Base-by-base conservation (phyloP, 35 echinoderm and acorn worm species). In the Apostichopus parvimensis region DNA sequence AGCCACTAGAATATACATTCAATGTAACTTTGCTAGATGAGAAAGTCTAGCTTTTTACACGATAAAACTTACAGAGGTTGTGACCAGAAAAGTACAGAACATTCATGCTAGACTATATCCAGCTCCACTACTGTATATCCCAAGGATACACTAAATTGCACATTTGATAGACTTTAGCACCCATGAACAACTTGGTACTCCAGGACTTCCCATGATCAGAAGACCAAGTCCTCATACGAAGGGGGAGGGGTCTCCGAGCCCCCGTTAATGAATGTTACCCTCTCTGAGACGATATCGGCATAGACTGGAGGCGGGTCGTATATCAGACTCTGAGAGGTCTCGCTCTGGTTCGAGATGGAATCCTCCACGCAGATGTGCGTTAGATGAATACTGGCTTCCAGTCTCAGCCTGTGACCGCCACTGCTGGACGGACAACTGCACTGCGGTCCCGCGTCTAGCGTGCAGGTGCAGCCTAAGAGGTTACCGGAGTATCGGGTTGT, bases 321-420 rank as follows among this genome's bases (percentile, higher is more conserved):
- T 11, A 20, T 84, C 5, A 84, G 4, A 5, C 13, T 84, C 5
- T 56, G 55, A 4, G 81, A 84, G 14, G 15, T 59, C 28, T 84
- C 81, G n/a, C 81, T 84, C 81, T 55, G 20, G 54, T n/a, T 84
- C 20, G 81, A 84, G 5, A 58, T 22, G 13, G 81, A 84, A 59
- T 84, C 81, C 23, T 84, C 81, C 11, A 84, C 57, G 52, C 81
- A 84, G 15, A 84, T 60, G 56, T 84, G 81, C 81, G 58, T 84
- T 2, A 84, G 52, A 14, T 59, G 81, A 20, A 84, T 84, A 84
- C 81, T 84, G 54, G 81, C 81, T 55, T 84, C 81, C 54, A 84
- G 53, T 20, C 54, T 84, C 54, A 84, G 54, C 56, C 81, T 59
- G 5, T 59, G 17, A 14, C 57, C 58, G 6, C 34, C 17, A 6